Base-by-base conservation (phyloP, 2,113 vertebrate genomes). In the Pteropus alecto region DNA sequence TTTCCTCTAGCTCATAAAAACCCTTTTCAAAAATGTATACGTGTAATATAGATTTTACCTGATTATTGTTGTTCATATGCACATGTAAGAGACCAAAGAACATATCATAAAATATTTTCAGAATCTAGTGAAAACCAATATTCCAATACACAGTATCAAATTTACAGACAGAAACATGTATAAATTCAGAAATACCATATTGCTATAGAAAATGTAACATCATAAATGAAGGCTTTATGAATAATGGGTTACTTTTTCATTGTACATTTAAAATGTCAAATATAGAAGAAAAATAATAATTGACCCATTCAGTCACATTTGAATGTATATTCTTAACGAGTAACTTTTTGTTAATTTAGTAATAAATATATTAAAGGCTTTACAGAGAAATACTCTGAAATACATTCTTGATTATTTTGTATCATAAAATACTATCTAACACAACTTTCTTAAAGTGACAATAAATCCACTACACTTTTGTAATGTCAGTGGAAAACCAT, bases 111-210 rank as follows among this genome's bases (percentile, higher is more conserved):
- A 58, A 35, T n/a, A 76, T 46, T 94, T 93, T 96, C 38, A 90
- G 18, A 70, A 73, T 2, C 21, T 1, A 73, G 3, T 58, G 58
- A 83, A 95, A 92, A 71, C 5, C 22, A 87, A 51, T 35, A 92
- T 82, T 48, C 22, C 26, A 86, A 54, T 46, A 73, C 5, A 82
- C 0, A 28, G 7, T 54, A 46, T 21, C 21, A 70, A 51, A 60
- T 79, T 70, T 95, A 86, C 3, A 76, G 13, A 81, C 0, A 70
- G 15, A 84, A 76, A 83, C 22, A 30, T 3, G 7, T 71, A 43
- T 61, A 95, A 63, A 76, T 43, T 56, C 28, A 88, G 28, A 97
- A 96, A 71, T 96, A 83, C 35, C 79, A 61, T 61, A 60, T 87
- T 93, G 78, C 8, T 78, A 7, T 90, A 12, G 71, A 92, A 93